phyloP scores from a whole-genome alignment of 2,888 invertebrate genomes.

The Zootermopsis nevadensis region DNA sequence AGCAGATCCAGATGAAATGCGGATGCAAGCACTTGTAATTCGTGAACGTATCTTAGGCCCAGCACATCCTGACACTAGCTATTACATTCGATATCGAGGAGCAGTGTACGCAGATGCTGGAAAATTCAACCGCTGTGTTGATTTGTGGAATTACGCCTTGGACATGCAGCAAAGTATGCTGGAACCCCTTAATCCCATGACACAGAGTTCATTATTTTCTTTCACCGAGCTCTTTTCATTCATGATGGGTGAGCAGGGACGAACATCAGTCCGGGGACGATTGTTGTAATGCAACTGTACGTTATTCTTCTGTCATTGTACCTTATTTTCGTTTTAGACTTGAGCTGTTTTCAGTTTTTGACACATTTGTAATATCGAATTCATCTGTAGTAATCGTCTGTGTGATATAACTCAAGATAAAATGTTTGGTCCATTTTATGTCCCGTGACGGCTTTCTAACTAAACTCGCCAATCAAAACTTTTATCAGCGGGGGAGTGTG shows the following conservation, averaged over 20 bases:
- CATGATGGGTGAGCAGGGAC: slow-evolving; percentile 89
- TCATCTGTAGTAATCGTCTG: background rate
- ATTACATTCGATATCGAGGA: slow-evolving; percentile 93
- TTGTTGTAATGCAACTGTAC: too few species aligned
- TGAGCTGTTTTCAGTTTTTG: too few species aligned
- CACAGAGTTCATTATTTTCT: slow-evolving; percentile 92
- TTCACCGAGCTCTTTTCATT: slow-evolving; percentile 96
- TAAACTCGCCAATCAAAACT: slow-evolving; percentile 19
- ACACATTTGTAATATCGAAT: too few species aligned
- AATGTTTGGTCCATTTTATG: slow-evolving; percentile 13
- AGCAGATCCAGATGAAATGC: slow-evolving; percentile 94
- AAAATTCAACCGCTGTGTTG: slow-evolving; percentile 78
- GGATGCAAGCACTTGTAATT: slow-evolving; percentile 91
- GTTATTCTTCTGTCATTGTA: too few species aligned
- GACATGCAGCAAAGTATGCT: slow-evolving; percentile 82
- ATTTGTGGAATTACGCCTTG: slow-evolving; percentile 70
- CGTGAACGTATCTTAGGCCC: slow-evolving; percentile 92
- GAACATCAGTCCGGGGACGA: slow-evolving; percentile 75
- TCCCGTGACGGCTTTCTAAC: background rate
- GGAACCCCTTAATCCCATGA: slow-evolving; percentile 93
- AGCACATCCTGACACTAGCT: slow-evolving; percentile 96
- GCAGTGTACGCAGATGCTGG: slow-evolving; percentile 96
- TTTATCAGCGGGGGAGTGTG: slow-evolving; percentile 6
- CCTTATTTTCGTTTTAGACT: too few species aligned
- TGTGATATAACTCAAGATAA: background rate